Evolutionary conservation across 2,888 invertebrate genomes (phyloP), one percentile per base, ranked within the genome.

Genomic region (Lasioglossum marginatum): DNA sequence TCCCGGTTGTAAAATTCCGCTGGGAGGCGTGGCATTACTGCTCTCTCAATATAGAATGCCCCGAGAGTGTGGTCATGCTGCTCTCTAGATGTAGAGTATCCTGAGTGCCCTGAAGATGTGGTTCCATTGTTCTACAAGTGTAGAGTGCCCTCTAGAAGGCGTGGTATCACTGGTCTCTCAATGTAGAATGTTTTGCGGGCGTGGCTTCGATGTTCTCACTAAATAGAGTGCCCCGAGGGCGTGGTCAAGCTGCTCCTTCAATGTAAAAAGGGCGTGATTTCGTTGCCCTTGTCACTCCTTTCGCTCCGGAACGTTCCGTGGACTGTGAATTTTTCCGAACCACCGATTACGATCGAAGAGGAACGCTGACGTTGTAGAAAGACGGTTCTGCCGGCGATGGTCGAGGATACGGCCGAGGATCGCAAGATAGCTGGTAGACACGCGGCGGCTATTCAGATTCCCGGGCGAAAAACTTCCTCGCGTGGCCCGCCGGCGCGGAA

Each of bases 361-460:
- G 74, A 74, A 72, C 79, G 74, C 76, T 87, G 88, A 88, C 72
- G 60, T 57, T 52, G 73, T 60, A 45, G 48, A 4, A 34, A 66
- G n/a, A 72, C 52, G 81, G 75, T 72, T 81, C 70, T 45, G 45
- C 27, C 43, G 71, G 23, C 43, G 71, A 45, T 71, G 27, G 16
- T 27, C 71, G 71, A n/a, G 27, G 60, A 27, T 27, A 14, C n/a
- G 5, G 27, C 5, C 5, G 27, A 60, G 60, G 14, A 66, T 14
- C 16, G 66, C 31, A 6, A 66, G 31, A 66, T 31, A 66, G 72
- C 70, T 34, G 37, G 31, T 40, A 70, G 37, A 43, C 37, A 45
- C 60, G 72, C 34, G 37, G 34, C 52, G 79, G 68, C 77, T 83
- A 89, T 91, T 91, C 85, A 88, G 86, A 89, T 90, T 85, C 73